Conservation (phyloP, 2,113 vertebrate genomes). For the Catagonus wagneri region DNA sequence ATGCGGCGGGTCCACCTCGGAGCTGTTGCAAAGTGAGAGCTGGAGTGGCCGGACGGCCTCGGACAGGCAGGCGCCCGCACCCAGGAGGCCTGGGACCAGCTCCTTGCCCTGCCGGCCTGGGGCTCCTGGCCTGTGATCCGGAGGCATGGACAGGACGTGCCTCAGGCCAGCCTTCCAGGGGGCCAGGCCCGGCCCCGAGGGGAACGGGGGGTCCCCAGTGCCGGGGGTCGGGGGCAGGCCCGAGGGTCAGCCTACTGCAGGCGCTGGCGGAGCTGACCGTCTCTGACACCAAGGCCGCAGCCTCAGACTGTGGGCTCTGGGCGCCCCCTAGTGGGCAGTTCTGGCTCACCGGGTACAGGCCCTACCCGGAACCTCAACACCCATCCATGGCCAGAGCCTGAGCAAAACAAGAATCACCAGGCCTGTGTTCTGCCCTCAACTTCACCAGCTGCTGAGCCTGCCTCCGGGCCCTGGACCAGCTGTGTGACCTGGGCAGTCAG, state of each 20-base stretch:
- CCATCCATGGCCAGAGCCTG: background rate
- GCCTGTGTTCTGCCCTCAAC: background rate
- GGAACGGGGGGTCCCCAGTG: background rate
- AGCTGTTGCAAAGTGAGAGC: background rate
- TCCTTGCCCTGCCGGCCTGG: background rate
- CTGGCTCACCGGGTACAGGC: accelerated
- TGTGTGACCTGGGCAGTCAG: background rate
- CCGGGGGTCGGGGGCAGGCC: too few species aligned
- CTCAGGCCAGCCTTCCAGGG: background rate
- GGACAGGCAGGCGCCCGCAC: background rate
- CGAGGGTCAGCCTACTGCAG: too few species aligned
- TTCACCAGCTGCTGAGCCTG: background rate
- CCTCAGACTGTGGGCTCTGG: accelerated
- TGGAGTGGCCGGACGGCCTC: background rate
- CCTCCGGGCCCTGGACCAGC: background rate
- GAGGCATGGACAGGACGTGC: background rate
- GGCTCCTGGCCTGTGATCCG: background rate
- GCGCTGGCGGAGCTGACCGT: background rate
- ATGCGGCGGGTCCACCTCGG: background rate
- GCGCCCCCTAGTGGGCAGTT: background rate
- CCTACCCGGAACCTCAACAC: too few species aligned
- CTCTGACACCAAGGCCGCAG: background rate
- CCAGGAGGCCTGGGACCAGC: background rate
- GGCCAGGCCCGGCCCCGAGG: background rate
- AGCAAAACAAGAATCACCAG: background rate